Percentiles rank a stretch among this genome's conserved stretches.
These are phyloP conservation scores for Gymnogyps californianus DNA, from an alignment of 2,113 vertebrate species.

Conservation along the genomic window DNA sequence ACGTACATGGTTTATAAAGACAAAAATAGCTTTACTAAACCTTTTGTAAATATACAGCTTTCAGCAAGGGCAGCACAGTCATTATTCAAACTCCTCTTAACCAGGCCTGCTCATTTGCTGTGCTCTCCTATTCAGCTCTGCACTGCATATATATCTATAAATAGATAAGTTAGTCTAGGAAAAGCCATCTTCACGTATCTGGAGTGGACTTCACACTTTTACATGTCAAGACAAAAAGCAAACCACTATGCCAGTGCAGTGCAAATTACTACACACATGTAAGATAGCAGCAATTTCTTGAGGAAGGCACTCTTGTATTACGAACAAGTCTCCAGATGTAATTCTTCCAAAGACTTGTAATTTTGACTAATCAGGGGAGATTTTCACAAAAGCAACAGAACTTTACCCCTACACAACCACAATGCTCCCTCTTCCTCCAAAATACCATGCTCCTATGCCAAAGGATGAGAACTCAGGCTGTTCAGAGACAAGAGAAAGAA, in stretches of 20 bases:
- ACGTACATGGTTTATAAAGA: conserved; percentile 67
- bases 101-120: conserved; percentile 29
- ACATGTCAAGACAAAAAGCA: not conserved
- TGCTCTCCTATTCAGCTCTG: conserved; percentile 26
- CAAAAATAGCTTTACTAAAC: conserved; percentile 69
- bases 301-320: not conserved
- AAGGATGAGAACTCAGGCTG: not conserved
- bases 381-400: not conserved
- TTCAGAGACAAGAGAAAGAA: not conserved
- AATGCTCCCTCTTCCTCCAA: not conserved
- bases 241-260: not conserved
- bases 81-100: conserved; percentile 60
- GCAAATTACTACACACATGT: not conserved
- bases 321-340: not conserved
- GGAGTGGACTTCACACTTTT: conserved; percentile 5
- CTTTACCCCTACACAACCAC: not conserved
- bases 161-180: not conserved
- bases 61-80: conserved; percentile 55
- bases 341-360: not conserved
- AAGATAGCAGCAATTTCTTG: not conserved
- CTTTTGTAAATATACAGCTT: conserved; percentile 70
- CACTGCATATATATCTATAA: not conserved
- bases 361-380: not conserved
- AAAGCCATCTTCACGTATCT: not conserved
- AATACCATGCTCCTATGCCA: not conserved